phyloP scores from a whole-genome alignment of 2,797 vertebrate species.

The Staurois parvus region DNA sequence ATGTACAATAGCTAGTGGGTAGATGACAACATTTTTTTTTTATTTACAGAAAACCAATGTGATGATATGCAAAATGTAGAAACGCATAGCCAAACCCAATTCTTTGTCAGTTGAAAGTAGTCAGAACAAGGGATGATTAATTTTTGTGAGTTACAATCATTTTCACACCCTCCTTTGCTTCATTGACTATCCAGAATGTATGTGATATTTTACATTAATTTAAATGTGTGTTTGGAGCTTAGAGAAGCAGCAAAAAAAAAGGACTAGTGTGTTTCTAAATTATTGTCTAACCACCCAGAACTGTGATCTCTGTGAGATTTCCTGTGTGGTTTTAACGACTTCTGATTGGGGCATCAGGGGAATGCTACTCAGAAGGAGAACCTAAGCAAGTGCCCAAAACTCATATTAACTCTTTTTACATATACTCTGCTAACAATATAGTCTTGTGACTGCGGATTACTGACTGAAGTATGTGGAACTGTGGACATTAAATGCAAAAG shows the following conservation, averaged over 20 bases:
- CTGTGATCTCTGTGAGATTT: constrained; percentile 50
- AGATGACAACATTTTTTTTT: too few relatives aligned
- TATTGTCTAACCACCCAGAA: constrained; percentile 21
- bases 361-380: constrained; percentile 14
- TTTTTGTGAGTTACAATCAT: too few relatives aligned
- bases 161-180: too few relatives aligned
- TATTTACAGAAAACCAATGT: too few relatives aligned
- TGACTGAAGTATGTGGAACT: background rate
- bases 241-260: constrained; percentile 37
- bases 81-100: too few relatives aligned
- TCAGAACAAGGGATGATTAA: too few relatives aligned
- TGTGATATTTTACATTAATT: background rate
- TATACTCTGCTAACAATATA: background rate
- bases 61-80: too few relatives aligned
- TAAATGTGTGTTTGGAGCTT: constrained; percentile 7
- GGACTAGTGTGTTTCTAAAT: constrained; percentile 33
- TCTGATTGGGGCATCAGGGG: constrained; percentile 48
- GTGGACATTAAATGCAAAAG: background rate
- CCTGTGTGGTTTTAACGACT: constrained; percentile 56
- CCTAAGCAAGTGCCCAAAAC: background rate
- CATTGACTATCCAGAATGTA: too few relatives aligned
- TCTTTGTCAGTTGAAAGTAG: too few relatives aligned
- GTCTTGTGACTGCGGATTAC: too few relatives aligned
- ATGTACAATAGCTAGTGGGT: too few relatives aligned
- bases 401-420: background rate